These are phyloP conservation scores for Lasiommata megera DNA, from an alignment of 2,888 invertebrate genomes.

Conservation along the genomic window DNA sequence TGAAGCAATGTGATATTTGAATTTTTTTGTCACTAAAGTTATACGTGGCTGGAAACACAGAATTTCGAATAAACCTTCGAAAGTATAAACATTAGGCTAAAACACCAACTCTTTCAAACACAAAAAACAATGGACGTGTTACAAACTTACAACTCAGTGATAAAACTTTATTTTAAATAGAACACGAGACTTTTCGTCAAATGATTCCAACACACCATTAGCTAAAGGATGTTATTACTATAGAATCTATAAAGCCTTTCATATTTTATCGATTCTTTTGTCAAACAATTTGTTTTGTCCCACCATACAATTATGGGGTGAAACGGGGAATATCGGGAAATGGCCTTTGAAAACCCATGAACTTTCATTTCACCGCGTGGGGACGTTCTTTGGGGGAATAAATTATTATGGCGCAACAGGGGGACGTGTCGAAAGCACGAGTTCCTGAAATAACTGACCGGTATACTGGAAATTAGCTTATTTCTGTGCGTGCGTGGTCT, in stretches of 20 bases:
- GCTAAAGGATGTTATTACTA: background rate
- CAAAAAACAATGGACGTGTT: too few relatives aligned
- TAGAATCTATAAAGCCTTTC: background rate
- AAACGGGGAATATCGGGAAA: slow-evolving; percentile 9
- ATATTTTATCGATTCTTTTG: slow-evolving; percentile 11
- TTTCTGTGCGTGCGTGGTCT: background rate
- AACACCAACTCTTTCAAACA: too few relatives aligned
- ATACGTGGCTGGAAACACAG: too few relatives aligned
- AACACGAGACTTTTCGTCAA: too few relatives aligned
- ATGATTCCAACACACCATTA: too few relatives aligned
- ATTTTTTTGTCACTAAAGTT: too few relatives aligned
- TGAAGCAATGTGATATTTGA: too few relatives aligned
- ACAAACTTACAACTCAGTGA: too few relatives aligned
- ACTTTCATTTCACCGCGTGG: slow-evolving; percentile 11
- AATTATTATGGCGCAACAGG: slow-evolving; percentile 28
- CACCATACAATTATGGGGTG: slow-evolving; percentile 8
- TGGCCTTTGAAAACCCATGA: slow-evolving; percentile 13
- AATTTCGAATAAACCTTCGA: too few relatives aligned
- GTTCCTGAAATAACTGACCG: slow-evolving; percentile 5
- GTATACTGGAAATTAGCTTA: background rate
- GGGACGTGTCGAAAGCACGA: slow-evolving; percentile 26
- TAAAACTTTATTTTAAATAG: too few relatives aligned
- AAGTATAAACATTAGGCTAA: too few relatives aligned
- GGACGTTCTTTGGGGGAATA: slow-evolving; percentile 21
- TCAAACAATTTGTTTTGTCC: slow-evolving; percentile 6